Conservation (phyloP, 2,888 invertebrate species). For the Eubasilissa splendida region DNA sequence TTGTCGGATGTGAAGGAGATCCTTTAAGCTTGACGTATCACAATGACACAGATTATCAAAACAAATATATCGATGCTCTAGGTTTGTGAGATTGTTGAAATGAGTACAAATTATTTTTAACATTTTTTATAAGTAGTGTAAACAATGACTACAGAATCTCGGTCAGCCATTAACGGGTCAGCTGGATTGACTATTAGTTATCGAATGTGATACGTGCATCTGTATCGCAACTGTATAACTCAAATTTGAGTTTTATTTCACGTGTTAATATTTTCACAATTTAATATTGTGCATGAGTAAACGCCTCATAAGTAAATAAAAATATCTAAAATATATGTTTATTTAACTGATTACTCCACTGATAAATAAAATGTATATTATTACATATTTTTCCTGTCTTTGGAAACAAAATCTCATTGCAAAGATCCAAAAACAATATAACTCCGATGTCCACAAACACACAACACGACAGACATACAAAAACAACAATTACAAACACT, state of each 20-base stretch:
- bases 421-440: not conserved
- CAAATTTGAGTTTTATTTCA: no score
- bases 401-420: conserved; percentile 6
- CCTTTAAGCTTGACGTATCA: conserved; percentile 25
- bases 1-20: no score
- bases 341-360: conserved; percentile 9
- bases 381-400: not conserved
- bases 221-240: no score
- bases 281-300: no score
- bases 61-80: conserved; percentile 48
- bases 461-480: conserved; percentile 13
- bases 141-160: no score
- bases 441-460: not conserved
- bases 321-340: conserved; percentile 3
- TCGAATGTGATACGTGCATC: no score
- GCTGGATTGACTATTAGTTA: no score
- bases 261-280: no score
- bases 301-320: not conserved
- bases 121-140: no score
- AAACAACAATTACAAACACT: not conserved
- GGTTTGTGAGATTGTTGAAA: conserved; percentile 47
- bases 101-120: conserved; percentile 1
- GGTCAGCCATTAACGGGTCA: no score
- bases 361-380: not conserved
- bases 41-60: conserved; percentile 35